Percentiles rank a stretch among this genome's conserved stretches.
These are phyloP conservation scores for Periphyllus acericola DNA, from an alignment of 2,888 invertebrate genomes.

Conservation along the genomic window DNA sequence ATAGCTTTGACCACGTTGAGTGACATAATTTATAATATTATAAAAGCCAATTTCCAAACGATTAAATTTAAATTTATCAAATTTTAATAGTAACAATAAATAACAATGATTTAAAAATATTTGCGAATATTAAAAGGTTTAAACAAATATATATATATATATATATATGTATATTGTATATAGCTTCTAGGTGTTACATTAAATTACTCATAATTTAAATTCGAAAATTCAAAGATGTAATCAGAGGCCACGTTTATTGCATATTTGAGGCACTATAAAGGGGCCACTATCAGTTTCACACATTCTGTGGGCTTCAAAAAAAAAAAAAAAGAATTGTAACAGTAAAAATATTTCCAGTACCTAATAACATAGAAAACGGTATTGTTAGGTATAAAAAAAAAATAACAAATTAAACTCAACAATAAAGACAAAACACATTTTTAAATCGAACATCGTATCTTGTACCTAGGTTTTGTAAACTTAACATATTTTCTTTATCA, in stretches of 20 bases:
- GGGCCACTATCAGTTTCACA: background rate
- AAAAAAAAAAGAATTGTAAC: background rate
- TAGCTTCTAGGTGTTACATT: background rate
- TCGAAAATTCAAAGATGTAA: background rate
- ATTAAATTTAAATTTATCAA: background rate
- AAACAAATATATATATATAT: too few species aligned
- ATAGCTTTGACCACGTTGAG: background rate
- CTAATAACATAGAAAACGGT: background rate
- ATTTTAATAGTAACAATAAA: background rate
- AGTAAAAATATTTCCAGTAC: background rate
- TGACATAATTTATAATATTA: background rate
- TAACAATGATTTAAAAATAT: conserved; percentile 12
- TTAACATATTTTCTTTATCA: background rate
- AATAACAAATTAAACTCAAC: background rate
- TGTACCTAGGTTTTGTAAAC: background rate
- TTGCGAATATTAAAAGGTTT: background rate
- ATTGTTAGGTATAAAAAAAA: background rate
- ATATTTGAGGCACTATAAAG: background rate
- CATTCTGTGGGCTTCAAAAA: background rate
- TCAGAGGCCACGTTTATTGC: background rate
- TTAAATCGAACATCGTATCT: background rate
- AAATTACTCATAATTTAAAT: background rate
- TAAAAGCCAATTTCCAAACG: background rate
- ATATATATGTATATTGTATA: too few species aligned
- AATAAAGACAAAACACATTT: background rate